phyloP scores from a whole-genome alignment of 2,113 vertebrate genomes.

The Platysternon megacephalum region DNA sequence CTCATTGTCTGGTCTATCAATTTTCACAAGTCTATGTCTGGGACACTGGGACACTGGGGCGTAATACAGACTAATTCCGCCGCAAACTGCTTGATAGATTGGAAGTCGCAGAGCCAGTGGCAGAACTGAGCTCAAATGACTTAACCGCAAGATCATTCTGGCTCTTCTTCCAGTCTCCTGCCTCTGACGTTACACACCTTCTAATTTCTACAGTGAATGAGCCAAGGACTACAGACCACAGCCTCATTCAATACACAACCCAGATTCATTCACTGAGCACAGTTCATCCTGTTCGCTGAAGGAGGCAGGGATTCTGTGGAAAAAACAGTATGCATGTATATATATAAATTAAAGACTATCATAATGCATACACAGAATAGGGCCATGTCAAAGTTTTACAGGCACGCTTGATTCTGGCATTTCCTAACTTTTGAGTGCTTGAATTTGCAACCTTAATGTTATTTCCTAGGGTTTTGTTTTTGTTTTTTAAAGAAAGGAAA shows the following conservation, averaged over 20 bases:
- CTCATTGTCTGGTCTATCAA: fast-evolving
- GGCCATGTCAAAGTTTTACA: background rate
- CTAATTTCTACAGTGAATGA: background rate
- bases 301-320: background rate
- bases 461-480: background rate
- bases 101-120: background rate
- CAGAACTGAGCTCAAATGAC: background rate
- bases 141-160: background rate
- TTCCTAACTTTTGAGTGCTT: background rate
- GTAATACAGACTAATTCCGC: background rate
- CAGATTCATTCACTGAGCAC: background rate
- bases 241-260: background rate
- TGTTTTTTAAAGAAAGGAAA: background rate
- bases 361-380: background rate
- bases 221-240: background rate
- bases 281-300: background rate
- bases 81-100: background rate
- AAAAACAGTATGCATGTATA: background rate
- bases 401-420: background rate
- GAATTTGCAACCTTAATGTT: background rate
- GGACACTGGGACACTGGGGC: background rate
- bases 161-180: background rate
- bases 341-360: background rate
- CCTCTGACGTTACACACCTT: background rate
- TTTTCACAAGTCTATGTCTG: background rate